Percentiles rank a stretch among this genome's conserved stretches.
phyloP scores from a whole-genome alignment of 1,140 invertebrate species.

The Coenobita brevimanus region DNA sequence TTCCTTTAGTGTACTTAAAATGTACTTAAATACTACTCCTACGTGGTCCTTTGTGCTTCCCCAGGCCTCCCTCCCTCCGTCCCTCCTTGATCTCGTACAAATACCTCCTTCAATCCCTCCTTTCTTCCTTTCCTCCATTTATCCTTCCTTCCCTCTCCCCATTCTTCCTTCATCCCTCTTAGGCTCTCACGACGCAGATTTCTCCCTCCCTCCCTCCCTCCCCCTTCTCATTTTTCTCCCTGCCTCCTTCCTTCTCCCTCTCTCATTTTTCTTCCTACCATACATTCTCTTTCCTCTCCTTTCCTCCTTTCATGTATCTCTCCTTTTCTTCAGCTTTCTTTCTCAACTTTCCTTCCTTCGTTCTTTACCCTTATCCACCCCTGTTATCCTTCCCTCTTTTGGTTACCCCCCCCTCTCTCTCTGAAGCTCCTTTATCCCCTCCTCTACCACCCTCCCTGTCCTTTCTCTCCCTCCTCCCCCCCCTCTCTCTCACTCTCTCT shows the following conservation, averaged over 20 bases:
- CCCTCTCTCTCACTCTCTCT: background rate
- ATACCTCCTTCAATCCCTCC: background rate
- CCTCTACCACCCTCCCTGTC: background rate
- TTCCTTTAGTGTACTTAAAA: background rate
- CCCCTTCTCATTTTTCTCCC: background rate
- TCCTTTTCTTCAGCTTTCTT: too few relatives aligned
- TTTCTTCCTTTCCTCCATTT: background rate
- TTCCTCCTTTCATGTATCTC: too few relatives aligned
- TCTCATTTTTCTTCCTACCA: background rate
- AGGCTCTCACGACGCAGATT: too few relatives aligned
- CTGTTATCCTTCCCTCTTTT: background rate
- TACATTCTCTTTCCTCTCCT: background rate
- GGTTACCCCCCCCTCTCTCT: too few relatives aligned
- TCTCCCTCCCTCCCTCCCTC: constrained; percentile 5
- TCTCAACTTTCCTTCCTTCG: background rate
- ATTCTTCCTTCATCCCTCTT: background rate
- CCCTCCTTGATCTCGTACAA: background rate
- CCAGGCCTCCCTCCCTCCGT: background rate
- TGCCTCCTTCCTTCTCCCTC: background rate
- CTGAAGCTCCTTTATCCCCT: background rate
- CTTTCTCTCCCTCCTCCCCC: background rate
- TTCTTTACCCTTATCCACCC: background rate
- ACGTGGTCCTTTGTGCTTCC: background rate
- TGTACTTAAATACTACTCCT: too few relatives aligned
- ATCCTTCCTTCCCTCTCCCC: background rate